phyloP scores from a whole-genome alignment of 35 echinoderm and acorn worm genomes.

The Chiridota heheva region DNA sequence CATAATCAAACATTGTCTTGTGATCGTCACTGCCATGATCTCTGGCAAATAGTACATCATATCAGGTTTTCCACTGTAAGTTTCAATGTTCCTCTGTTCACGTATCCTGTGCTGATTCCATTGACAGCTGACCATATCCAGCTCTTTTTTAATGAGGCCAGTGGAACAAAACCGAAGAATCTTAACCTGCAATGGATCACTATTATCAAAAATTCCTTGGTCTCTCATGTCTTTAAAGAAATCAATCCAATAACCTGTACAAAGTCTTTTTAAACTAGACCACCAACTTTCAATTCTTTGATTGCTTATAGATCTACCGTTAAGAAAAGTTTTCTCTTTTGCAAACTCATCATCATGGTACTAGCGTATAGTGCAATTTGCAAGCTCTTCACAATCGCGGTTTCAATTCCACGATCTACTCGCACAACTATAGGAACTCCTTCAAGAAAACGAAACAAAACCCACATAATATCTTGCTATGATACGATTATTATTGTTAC shows the following conservation, averaged over 20 bases:
- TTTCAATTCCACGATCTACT: slow-evolving; percentile 48
- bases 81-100: neutral
- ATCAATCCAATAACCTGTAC: slow-evolving; percentile 9
- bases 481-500: slow-evolving; percentile 37
- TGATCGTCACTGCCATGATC: too few species aligned
- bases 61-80: neutral
- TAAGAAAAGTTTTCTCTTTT: neutral
- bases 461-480: slow-evolving; percentile 41
- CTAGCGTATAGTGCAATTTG: slow-evolving; percentile 17
- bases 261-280: slow-evolving; percentile 12
- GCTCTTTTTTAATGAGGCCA: slow-evolving; percentile 2
- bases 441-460: slow-evolving; percentile 1
- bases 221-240: slow-evolving; percentile 13
- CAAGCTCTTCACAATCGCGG: neutral
- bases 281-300: slow-evolving; percentile 31
- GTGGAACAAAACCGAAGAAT: slow-evolving; percentile 27
- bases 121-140: neutral
- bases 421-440: slow-evolving; percentile 32
- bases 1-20: too few species aligned
- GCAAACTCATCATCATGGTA: neutral
- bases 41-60: slow-evolving; percentile 13
- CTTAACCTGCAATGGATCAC: neutral
- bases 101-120: slow-evolving; percentile 29
- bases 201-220: slow-evolving; percentile 13
- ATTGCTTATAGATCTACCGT: slow-evolving; percentile 6